These are phyloP conservation scores for Macrobrachium nipponense DNA, from an alignment of 1,140 invertebrate species.

Conservation along the genomic window DNA sequence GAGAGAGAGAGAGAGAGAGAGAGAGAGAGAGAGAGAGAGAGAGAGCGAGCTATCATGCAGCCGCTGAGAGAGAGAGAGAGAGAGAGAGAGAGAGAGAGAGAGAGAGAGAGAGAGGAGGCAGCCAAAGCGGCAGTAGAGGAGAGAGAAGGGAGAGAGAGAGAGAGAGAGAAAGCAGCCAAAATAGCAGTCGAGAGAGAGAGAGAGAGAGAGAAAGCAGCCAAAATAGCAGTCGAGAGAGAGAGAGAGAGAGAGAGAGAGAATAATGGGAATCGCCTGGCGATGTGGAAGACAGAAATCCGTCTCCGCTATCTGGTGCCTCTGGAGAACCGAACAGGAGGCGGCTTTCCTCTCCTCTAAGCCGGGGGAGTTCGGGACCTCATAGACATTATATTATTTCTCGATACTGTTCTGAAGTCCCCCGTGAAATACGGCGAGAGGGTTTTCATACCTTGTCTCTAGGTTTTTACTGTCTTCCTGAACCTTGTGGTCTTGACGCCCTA, in stretches of 20 bases:
- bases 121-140: neutral
- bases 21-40: neutral
- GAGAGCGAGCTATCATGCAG: neutral
- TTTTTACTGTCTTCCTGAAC: too few relatives aligned
- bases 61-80: neutral
- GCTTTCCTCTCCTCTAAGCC: too few relatives aligned
- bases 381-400: too few relatives aligned
- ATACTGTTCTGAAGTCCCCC: too few relatives aligned
- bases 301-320: too few relatives aligned
- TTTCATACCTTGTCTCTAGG: too few relatives aligned
- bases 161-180: neutral
- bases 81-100: constrained; percentile 14
- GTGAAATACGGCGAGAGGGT: too few relatives aligned
- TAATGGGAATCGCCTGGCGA: too few relatives aligned
- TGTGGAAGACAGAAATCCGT: too few relatives aligned
- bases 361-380: too few relatives aligned
- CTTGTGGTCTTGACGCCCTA: too few relatives aligned
- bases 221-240: neutral
- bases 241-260: neutral
- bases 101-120: neutral
- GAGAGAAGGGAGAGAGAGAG: neutral
- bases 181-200: neutral
- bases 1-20: neutral
- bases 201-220: neutral
- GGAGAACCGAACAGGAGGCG: too few relatives aligned